A percentile compares a stretch with the other conserved stretches of the same genome.
phyloP scores from a whole-genome alignment of 1,140 invertebrate genomes.

The Papilio xuthus region DNA sequence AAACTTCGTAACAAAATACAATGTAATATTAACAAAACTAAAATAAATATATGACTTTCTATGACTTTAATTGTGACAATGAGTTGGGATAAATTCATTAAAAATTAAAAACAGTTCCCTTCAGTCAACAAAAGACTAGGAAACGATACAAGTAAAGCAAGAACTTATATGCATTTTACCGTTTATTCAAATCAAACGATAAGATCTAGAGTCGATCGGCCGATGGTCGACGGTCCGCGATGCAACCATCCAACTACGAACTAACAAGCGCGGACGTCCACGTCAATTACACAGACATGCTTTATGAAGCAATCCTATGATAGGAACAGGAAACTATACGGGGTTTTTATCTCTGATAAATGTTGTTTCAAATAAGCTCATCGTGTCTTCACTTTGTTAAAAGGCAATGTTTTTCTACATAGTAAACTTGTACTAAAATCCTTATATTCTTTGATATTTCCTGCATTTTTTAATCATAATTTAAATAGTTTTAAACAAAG shows the following conservation, averaged over 20 bases:
- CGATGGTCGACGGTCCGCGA: background rate
- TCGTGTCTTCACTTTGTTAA: background rate
- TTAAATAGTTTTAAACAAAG: background rate
- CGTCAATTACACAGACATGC: slow-evolving; percentile 1
- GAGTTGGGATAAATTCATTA: background rate
- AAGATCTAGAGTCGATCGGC: slow-evolving; percentile 6
- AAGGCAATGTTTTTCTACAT: background rate
- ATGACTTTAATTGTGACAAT: no score
- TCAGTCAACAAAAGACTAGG: slow-evolving; percentile 9
- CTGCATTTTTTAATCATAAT: background rate
- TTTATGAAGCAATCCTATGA: slow-evolving; percentile 26
- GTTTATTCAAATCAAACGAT: slow-evolving; percentile 32
- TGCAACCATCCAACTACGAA: background rate
- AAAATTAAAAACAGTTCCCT: background rate
- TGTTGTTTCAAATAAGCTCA: background rate
- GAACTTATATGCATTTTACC: slow-evolving; percentile 16
- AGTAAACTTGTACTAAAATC: background rate
- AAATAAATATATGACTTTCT: background rate
- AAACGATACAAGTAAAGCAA: background rate
- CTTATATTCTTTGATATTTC: background rate
- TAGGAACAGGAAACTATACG: slow-evolving; percentile 5
- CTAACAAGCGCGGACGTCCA: slow-evolving; percentile 12
- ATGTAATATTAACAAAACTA: background rate
- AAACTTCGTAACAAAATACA: background rate
- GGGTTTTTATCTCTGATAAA: background rate